These are phyloP conservation scores for Tangara arthus DNA, from an alignment of 2,797 vertebrate genomes.

Conservation along the genomic window DNA sequence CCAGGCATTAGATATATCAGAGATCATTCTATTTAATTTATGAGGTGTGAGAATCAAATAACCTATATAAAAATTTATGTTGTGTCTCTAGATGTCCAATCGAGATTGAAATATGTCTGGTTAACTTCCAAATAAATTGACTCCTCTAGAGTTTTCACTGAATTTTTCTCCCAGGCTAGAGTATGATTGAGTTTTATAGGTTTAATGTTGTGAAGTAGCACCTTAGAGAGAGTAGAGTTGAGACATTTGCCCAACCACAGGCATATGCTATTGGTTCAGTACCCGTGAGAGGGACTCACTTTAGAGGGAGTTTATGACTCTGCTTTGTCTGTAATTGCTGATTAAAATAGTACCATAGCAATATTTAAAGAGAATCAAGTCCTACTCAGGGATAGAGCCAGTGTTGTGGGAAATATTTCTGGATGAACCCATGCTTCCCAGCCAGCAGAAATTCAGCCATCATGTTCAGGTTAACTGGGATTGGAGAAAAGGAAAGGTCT, in stretches of 20 bases:
- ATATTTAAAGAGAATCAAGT: conserved; percentile 9
- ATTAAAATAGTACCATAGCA: conserved; percentile 36
- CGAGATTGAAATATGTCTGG: conserved; percentile 74
- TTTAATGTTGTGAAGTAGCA: conserved; percentile 66
- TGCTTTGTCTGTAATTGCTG: conserved; percentile 26
- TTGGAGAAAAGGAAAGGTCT: neutral
- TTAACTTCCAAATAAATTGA: conserved; percentile 74
- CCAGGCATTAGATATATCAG: conserved; percentile 59
- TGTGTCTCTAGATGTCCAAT: conserved; percentile 74
- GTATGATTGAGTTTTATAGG: conserved; percentile 69
- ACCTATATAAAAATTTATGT: conserved; percentile 73
- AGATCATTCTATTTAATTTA: conserved; percentile 72
- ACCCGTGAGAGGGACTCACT: neutral
- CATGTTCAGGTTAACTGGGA: neutral
- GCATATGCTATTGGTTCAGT: neutral
- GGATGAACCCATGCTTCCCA: neutral
- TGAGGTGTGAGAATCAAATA: conserved; percentile 75
- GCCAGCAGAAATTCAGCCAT: neutral
- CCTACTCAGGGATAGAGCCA: neutral
- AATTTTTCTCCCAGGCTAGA: conserved; percentile 64
- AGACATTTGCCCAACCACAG: neutral
- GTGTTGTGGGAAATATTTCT: neutral
- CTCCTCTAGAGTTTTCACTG: conserved; percentile 62
- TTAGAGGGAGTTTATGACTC: conserved; percentile 24
- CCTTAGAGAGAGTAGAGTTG: conserved; percentile 40